A percentile compares a stretch with the other conserved stretches of the same genome.
These are phyloP conservation scores for Drosophila subpulchrella DNA, from an alignment of 1,140 invertebrate species.

Conservation along the genomic window DNA sequence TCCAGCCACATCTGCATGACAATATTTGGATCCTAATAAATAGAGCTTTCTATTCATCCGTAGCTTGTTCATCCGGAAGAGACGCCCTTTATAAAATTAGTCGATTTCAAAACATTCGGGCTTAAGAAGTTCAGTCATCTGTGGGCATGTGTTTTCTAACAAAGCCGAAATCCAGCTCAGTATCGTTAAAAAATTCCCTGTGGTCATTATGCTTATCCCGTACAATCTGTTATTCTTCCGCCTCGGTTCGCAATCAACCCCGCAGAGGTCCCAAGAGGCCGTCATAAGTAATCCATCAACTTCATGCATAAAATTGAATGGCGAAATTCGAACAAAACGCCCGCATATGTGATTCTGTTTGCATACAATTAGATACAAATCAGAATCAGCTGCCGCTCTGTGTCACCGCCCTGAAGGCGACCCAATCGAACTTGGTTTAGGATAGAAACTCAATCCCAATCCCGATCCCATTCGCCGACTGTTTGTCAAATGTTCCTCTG, in stretches of 20 bases:
- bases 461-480: slow-evolving; percentile 41
- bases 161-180: not conserved
- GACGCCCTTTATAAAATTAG: not conserved
- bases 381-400: slow-evolving; percentile 63
- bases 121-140: slow-evolving; percentile 4
- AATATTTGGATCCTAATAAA: slow-evolving; percentile 2
- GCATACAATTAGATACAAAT: slow-evolving; percentile 83
- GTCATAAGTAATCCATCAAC: slow-evolving; percentile 75
- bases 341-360: slow-evolving; percentile 72
- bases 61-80: not conserved
- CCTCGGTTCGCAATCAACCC: slow-evolving; percentile 13
- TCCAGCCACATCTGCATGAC: slow-evolving; percentile 3
- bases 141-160: not conserved
- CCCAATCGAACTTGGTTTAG: slow-evolving; percentile 2
- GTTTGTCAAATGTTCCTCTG: slow-evolving; percentile 71
- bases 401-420: slow-evolving; percentile 9
- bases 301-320: slow-evolving; percentile 74
- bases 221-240: slow-evolving; percentile 46
- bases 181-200: slow-evolving; percentile 22
- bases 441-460: slow-evolving; percentile 7
- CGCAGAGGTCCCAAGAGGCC: slow-evolving; percentile 37
- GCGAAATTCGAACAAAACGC: slow-evolving; percentile 72
- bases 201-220: slow-evolving; percentile 46
- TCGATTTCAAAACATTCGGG: not conserved
- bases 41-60: not conserved